These are phyloP conservation scores for Ericerus pela DNA, from an alignment of 1,140 invertebrate species.

Conservation along the genomic window DNA sequence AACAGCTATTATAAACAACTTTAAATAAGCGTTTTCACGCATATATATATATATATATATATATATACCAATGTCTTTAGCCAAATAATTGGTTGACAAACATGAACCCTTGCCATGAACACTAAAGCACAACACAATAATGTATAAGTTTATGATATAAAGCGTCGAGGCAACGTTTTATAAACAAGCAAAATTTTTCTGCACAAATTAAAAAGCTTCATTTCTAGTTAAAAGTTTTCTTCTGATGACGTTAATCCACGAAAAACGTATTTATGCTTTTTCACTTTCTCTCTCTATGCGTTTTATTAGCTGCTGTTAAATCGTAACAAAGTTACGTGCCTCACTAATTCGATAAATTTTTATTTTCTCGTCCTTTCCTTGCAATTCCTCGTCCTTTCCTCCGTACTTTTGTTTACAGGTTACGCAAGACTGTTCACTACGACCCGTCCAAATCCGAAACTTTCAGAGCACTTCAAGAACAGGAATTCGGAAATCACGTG, in stretches of 20 bases:
- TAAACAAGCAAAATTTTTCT: too few species aligned
- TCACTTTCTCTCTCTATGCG: too few species aligned
- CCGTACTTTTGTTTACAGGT: conserved; percentile 17
- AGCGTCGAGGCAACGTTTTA: not conserved
- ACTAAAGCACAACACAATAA: not conserved
- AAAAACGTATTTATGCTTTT: too few species aligned
- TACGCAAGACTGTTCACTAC: conserved; percentile 53
- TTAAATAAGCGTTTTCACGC: too few species aligned
- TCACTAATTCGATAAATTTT: conserved; percentile 4
- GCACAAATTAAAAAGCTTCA: too few species aligned
- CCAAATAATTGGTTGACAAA: not conserved
- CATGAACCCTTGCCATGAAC: not conserved
- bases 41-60: too few species aligned
- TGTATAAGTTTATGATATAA: not conserved
- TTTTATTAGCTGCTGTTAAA: too few species aligned
- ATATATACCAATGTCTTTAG: not conserved
- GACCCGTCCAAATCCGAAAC: conserved; percentile 73
- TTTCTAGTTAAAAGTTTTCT: too few species aligned
- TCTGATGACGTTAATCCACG: too few species aligned
- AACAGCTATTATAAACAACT: too few species aligned
- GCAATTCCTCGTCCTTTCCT: conserved; percentile 14
- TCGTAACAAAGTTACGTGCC: too few species aligned
- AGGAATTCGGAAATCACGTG: conserved; percentile 41
- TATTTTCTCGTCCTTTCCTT: conserved; percentile 14
- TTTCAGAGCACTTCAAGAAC: conserved; percentile 65